These are phyloP conservation scores for Macropus fuliginosus DNA, from an alignment of 2,797 vertebrate genomes.

Conservation along the genomic window DNA sequence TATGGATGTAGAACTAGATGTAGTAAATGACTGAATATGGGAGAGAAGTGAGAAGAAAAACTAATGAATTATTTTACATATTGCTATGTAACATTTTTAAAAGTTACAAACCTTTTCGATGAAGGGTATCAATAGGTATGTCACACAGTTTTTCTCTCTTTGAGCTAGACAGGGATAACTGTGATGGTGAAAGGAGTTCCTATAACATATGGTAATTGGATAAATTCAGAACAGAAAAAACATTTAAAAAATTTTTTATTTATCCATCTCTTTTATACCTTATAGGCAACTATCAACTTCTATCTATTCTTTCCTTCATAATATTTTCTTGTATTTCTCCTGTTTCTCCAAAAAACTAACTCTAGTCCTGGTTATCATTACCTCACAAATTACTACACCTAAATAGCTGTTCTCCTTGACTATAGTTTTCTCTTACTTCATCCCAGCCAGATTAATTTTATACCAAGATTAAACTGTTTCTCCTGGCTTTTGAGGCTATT, in stretches of 20 bases:
- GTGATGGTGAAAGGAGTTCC: slow-evolving; percentile 70
- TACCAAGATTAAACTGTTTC: background rate
- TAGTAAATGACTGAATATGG: background rate
- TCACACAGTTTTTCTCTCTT: slow-evolving; percentile 50
- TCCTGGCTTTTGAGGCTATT: background rate
- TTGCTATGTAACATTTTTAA: background rate
- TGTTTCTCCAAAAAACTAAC: slow-evolving; percentile 8
- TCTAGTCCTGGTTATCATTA: background rate
- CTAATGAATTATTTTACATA: background rate
- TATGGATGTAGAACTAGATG: background rate
- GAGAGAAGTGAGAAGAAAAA: background rate
- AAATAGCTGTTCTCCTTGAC: background rate
- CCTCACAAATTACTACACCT: background rate
- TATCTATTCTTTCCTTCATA: slow-evolving; percentile 1
- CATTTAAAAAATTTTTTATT: background rate
- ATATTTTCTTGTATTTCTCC: background rate
- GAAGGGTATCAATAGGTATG: slow-evolving; percentile 33
- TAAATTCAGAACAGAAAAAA: slow-evolving; percentile 12
- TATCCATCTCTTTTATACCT: slow-evolving; percentile 10
- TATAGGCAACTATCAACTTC: background rate
- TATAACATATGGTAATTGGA: slow-evolving; percentile 67
- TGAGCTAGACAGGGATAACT: slow-evolving; percentile 70
- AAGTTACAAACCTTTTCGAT: slow-evolving; percentile 79
- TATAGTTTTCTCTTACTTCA: slow-evolving; percentile 2
- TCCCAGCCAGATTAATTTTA: background rate